A percentile compares a stretch with the other conserved stretches of the same genome.
These are phyloP conservation scores for Calvadosia cruxmelitensis DNA, from an alignment of 30 jellyfish, hydroid and myxozoan species.

Conservation along the genomic window DNA sequence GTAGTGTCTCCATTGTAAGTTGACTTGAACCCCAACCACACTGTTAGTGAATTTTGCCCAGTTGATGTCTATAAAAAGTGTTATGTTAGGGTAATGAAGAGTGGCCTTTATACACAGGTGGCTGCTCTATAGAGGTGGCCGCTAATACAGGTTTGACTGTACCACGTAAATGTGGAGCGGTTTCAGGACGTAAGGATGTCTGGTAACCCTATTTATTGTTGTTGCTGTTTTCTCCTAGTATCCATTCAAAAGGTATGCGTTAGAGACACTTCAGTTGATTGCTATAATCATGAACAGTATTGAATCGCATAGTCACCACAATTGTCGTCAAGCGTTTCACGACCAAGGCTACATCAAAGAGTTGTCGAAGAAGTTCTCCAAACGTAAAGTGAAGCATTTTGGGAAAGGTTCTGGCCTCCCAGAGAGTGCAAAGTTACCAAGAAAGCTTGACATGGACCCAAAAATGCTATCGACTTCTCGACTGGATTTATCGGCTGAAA, in stretches of 20 bases:
- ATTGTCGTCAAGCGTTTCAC: conserved; percentile 6
- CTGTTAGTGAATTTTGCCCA: too few species aligned
- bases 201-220: background rate
- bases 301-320: conserved; percentile 34
- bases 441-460: background rate
- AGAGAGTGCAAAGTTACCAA: background rate
- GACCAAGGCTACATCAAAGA: background rate
- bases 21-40: too few species aligned
- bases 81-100: too few species aligned
- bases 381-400: background rate
- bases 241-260: conserved; percentile 13
- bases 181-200: too few species aligned
- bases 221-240: conserved; percentile 12
- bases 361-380: background rate
- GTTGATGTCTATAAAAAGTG: too few species aligned
- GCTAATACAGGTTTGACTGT: too few species aligned
- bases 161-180: too few species aligned
- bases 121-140: too few species aligned
- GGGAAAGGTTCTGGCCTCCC: background rate
- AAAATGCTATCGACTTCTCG: background rate
- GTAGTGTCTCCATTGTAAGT: too few species aligned
- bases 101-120: too few species aligned
- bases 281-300: conserved; percentile 24
- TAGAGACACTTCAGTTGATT: conserved; percentile 13
- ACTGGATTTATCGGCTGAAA: background rate